phyloP scores from a whole-genome alignment of 2,888 invertebrate genomes.

The Adelognathus sp. region DNA sequence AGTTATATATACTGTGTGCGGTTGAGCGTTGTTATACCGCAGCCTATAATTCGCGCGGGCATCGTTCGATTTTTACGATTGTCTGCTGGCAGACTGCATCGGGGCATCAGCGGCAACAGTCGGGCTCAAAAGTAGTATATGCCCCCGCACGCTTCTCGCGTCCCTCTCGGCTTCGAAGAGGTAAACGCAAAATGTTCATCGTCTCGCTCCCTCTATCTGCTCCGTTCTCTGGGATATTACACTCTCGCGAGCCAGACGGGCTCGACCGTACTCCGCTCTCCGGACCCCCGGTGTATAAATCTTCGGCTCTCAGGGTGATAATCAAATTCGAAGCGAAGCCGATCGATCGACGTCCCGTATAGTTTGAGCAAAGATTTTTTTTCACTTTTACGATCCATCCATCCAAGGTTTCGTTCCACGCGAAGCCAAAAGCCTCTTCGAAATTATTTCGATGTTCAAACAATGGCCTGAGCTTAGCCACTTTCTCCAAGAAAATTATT shows the following conservation, averaged over 20 bases:
- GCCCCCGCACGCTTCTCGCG: slow-evolving; percentile 51
- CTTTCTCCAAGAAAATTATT: not conserved
- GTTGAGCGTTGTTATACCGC: slow-evolving; percentile 68
- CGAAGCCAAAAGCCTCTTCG: not conserved
- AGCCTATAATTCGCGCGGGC: slow-evolving; percentile 79
- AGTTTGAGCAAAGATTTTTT: not conserved
- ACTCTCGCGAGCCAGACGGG: slow-evolving; percentile 14
- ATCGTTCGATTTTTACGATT: slow-evolving; percentile 80
- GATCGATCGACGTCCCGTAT: slow-evolving; percentile 40
- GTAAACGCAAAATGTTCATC: slow-evolving; percentile 23
- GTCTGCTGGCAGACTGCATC: slow-evolving; percentile 75
- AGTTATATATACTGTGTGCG: slow-evolving; percentile 34
- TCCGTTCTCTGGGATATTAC: slow-evolving; percentile 13
- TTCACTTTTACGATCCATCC: slow-evolving; percentile 33
- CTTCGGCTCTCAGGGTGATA: slow-evolving; percentile 64
- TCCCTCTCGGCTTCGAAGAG: slow-evolving; percentile 28
- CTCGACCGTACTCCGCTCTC: slow-evolving; percentile 7
- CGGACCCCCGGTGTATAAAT: slow-evolving; percentile 60
- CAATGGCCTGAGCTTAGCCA: not conserved
- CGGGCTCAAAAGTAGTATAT: slow-evolving; percentile 55
- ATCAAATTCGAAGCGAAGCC: slow-evolving; percentile 64
- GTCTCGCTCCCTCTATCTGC: slow-evolving; percentile 25
- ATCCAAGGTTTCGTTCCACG: not conserved
- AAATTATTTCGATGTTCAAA: not conserved
- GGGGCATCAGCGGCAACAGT: slow-evolving; percentile 30